Conservation (phyloP, 92 coral and sea anemone genomes). For the Hydrozoanthus gracilis region DNA sequence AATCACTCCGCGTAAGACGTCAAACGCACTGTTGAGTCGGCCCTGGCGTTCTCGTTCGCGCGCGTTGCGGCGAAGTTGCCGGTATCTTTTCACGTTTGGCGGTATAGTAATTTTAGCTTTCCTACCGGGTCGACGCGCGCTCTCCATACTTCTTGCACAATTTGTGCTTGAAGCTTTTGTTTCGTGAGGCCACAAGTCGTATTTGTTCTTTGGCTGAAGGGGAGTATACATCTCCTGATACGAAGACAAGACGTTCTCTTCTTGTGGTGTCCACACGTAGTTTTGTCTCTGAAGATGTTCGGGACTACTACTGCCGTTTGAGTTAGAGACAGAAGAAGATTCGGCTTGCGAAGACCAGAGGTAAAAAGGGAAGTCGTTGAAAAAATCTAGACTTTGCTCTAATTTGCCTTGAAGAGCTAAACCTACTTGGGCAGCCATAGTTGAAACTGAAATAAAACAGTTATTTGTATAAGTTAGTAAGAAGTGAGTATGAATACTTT, state of each 20-base stretch:
- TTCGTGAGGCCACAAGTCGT: constrained; percentile 18
- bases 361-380: constrained; percentile 38
- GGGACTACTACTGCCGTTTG: constrained; percentile 22
- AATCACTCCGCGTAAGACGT: constrained; percentile 94
- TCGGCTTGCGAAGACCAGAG: constrained; percentile 39
- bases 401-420: constrained; percentile 37
- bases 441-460: not conserved
- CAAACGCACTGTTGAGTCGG: constrained; percentile 94
- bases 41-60: constrained; percentile 98
- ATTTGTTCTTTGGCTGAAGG: not conserved
- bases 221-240: constrained; percentile 17
- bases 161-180: constrained; percentile 6
- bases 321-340: not conserved
- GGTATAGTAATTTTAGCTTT: constrained; percentile 82
- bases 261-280: constrained; percentile 4
- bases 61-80: constrained; percentile 97
- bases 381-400: constrained; percentile 28
- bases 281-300: not conserved
- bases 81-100: constrained; percentile 83
- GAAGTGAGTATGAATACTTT: not conserved
- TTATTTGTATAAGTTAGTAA: not conserved
- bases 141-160: constrained; percentile 44
- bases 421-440: constrained; percentile 39
- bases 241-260: not conserved
- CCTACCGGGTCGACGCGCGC: constrained; percentile 59